phyloP scores from a whole-genome alignment of 2,888 invertebrate species.

The Sminthurides aquaticus region DNA sequence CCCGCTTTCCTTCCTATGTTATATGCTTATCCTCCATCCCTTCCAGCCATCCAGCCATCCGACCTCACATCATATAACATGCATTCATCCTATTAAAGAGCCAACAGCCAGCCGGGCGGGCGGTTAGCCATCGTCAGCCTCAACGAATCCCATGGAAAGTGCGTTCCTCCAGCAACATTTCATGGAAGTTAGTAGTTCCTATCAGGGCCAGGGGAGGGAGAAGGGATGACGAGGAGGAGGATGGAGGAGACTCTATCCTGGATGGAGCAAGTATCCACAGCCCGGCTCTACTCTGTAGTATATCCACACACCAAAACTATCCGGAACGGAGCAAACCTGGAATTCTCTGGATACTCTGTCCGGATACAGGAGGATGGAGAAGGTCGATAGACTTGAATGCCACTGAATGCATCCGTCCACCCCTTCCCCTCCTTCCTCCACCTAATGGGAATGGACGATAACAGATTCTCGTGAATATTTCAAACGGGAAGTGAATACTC shows the following conservation, averaged over 20 bases:
- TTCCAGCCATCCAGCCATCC: not conserved
- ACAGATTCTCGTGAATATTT: not conserved
- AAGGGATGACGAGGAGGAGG: not conserved
- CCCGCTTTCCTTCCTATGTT: no score
- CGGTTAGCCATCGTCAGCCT: not conserved
- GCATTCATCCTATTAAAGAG: not conserved
- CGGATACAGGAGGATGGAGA: not conserved
- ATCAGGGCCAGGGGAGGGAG: not conserved
- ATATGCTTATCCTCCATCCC: no score
- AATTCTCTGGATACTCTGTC: no score
- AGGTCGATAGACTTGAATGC: not conserved
- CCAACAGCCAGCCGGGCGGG: not conserved
- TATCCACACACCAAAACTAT: no score
- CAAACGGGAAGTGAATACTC: not conserved
- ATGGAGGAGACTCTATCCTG: not conserved
- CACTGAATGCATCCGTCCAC: not conserved
- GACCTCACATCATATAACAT: not conserved
- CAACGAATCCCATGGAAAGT: not conserved
- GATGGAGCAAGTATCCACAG: not conserved
- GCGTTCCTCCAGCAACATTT: not conserved
- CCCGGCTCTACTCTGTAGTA: not conserved
- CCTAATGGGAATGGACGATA: not conserved
- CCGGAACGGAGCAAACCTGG: no score
- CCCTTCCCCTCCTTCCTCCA: not conserved
- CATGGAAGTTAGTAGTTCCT: no score